Evolutionary conservation across 2,113 vertebrate species (phyloP), one percentile per base, ranked within the genome.

Genomic region (Daubentonia madagascariensis): DNA sequence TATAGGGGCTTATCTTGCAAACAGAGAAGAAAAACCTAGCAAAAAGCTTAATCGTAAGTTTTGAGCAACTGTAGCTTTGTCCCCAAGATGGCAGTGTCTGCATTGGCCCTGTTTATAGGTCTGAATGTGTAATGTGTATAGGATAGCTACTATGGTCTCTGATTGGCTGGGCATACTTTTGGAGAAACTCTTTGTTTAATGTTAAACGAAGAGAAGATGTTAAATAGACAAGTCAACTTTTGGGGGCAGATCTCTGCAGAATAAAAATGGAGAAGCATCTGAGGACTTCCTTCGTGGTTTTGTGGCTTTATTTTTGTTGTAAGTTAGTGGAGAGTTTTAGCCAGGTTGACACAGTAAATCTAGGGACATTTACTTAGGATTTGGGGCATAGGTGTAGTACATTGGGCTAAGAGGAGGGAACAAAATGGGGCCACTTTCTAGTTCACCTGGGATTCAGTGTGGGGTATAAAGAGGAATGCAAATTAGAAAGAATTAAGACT

Each of bases 251-350:
- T 23, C 10, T 76, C 75, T 68, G 25, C 8, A 86, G 54, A 88
- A 73, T n/a, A 73, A 79, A 32, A 70, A 97, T 91, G 89, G 67
- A 85, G 85, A 85, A 61, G 6, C n/a, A 48, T 3, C 50, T 50
- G 50, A 78, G 23, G 35, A 50, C 28, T 14, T 85, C 3, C 32
- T 48, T 50, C 35, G 32, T 88, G 59, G 65, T 76, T 81, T 54
- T 96, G 7, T 96, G 95, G 76, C 50, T 96, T 80, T 85, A n/a
- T 85, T 81, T 96, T 91, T 89, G 5, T 28, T 43, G 81, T 97
- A 89, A 97, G 94, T 96, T 85, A 57, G 68, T 85, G 18, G 30
- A 75, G 16, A 52, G 10, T 35, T 72, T 81, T 85, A 91, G 6
- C 37, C 12, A 57, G 63, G 48, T 54, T 85, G 52, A 43, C 28